Evolutionary conservation across 92 coral and sea anemone species (phyloP), one percentile per base, ranked within the genome.

Genomic region (Parazoanthus swiftii): DNA sequence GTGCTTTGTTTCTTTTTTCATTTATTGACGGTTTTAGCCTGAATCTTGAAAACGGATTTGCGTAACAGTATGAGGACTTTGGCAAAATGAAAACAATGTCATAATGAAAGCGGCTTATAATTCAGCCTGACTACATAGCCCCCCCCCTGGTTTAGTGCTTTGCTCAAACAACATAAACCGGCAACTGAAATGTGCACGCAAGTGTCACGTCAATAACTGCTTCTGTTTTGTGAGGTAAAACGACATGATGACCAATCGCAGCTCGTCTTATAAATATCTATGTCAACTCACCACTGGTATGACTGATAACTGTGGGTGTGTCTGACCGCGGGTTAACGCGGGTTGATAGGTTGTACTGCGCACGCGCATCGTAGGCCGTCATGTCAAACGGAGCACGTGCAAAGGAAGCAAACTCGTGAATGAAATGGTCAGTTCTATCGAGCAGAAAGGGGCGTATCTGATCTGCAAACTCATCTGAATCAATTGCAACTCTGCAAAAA

Each of bases 381-480:
- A 95, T 74, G 66, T 97, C 99, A 59, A 91, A 97, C 35, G 99
- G 99, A 2, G 99, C 93, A 13, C 94, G 96, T 74, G 99, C 99
- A 90, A 93, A 97, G 66, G 93, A 91, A n/a, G 86, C 81, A 73
- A 97, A 91, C 92, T 97, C 99, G 84, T 97, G 98, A 44, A 90
- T 85, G 82, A 97, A 97, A 36, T 95, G 99, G 3, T 97, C 95
- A 5, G 98, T 89, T 85, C 89, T 91, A 6, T 93, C 94, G 50
- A 91, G 86, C 72, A 97, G 92, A 76, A 95, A 97, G 13, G 96
- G 96, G 46, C 86, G 91, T 76, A 97, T 91, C 50, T 97, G 98
- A 9, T 85, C 88, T 44, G 78, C 79, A 85, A 97, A 95, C 54
- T 92, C 94, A 0, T 91, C 95, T 36, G 98, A 95, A 71, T 89